Base-by-base conservation (phyloP, 2,113 vertebrate species). In the Tenebrosternarchus preto region DNA sequence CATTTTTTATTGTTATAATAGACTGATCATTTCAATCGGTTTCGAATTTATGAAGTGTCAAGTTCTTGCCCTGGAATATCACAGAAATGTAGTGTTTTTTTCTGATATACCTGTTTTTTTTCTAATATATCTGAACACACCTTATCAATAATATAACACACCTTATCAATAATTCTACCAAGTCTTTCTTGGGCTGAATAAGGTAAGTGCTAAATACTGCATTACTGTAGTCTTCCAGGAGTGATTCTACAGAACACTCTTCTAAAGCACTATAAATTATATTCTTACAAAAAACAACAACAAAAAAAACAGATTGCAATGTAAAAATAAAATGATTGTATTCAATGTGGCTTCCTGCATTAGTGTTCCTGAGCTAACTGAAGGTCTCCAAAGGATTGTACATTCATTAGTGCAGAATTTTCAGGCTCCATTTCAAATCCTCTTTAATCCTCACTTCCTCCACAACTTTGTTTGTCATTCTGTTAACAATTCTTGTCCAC, bases 321-420 rank as follows among this genome's bases (percentile, higher is more conserved):
- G 27, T 29, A 2, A 17, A 31, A 27, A 33, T 66, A 66, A 33
- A 31, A 19, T 36, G 20, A 1, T 15, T 68, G 6, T 39, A 68
- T 22, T 68, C 19, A 68, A 68, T 22, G 20, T 11, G n/a, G 64
- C 19, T 67, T 12, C 64, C 8, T 9, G 43, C 43, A 50, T 50
- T 50, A 50, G 15, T 12, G 17, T 36, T 31, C 19, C 17, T 15
- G 24, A 70, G 25, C 19, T 24, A 75, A 46, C 59, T 12, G n/a
- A 24, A 63, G 12, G n/a, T 33, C 22, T 64, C 4, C 5, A 70
- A 43, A 63, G 7, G 22, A 11, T 66, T 33, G 16, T 9, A 31
- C 29, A n/a, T 59, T 74, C 36, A 73, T 78, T 59, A 57, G 7
- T 25, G 11, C 39, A 19, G 68, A 16, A 67, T 72, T 56, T 36